A percentile compares a stretch with the other conserved stretches of the same genome.
Evolutionary conservation across 1,140 invertebrate species (phyloP).

Genomic region (Euglossa dilemma): DNA sequence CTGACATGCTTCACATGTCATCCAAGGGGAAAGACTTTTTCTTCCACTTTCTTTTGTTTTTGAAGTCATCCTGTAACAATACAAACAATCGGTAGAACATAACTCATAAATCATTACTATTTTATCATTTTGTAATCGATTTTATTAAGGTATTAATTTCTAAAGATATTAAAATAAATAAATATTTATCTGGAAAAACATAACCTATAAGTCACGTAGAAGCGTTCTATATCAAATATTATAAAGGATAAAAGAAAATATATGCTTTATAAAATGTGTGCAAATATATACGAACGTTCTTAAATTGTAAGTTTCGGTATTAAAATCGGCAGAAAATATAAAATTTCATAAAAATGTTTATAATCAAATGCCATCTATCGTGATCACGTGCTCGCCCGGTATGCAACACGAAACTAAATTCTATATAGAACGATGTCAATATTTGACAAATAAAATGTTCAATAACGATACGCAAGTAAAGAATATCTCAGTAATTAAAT

Average conservation of each 20-base stretch:
- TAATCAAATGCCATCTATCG: neutral
- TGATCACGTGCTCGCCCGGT: neutral
- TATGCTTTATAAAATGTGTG: neutral
- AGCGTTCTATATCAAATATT: neutral
- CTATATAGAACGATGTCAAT: neutral
- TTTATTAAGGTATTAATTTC: neutral
- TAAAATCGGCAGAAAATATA: neutral
- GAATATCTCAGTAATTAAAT: neutral
- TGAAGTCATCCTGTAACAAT: conserved; percentile 70
- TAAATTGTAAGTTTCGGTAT: neutral
- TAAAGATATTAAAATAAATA: neutral
- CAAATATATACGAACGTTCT: neutral
- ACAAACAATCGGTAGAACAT: neutral
- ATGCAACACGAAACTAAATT: neutral
- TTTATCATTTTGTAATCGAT: neutral
- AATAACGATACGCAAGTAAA: neutral
- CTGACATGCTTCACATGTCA: conserved; percentile 76
- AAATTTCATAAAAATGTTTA: neutral
- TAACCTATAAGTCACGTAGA: conserved; percentile 21
- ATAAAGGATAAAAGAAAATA: neutral
- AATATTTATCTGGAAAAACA: neutral
- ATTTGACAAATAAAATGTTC: neutral
- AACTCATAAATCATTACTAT: neutral
- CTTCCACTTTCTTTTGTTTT: conserved; percentile 69
- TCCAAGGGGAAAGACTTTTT: conserved; percentile 70